Conservation (phyloP, 2,113 vertebrate species). For the Toxotes jaculatrix region DNA sequence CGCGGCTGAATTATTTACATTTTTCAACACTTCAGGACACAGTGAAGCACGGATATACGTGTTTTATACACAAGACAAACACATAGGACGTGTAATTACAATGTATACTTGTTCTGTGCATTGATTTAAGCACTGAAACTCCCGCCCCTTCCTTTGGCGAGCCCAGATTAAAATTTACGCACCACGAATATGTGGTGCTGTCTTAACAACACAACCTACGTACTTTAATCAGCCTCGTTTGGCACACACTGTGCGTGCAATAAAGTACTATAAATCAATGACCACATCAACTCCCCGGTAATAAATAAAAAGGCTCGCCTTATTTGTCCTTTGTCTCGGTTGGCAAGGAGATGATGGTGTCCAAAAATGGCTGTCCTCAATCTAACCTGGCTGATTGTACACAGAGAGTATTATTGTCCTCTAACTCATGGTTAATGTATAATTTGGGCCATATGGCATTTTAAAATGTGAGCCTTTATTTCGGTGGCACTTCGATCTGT, state of each 20-base stretch:
- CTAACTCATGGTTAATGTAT: slow-evolving; percentile 91
- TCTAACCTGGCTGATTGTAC: slow-evolving; percentile 73
- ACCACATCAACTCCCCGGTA: slow-evolving; percentile 39
- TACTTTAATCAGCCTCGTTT: slow-evolving; percentile 58
- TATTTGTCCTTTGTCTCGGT: slow-evolving; percentile 77
- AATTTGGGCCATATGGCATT: slow-evolving; percentile 95
- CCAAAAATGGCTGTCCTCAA: slow-evolving; percentile 72
- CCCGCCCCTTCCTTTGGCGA: slow-evolving; percentile 21
- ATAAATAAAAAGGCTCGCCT: slow-evolving; percentile 71
- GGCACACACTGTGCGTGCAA: slow-evolving; percentile 46
- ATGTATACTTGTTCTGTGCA: background rate
- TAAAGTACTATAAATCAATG: slow-evolving; percentile 70
- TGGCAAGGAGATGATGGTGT: slow-evolving; percentile 85
- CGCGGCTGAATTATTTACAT: slow-evolving; percentile 64
- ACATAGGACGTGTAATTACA: background rate
- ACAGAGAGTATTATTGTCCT: slow-evolving; percentile 79
- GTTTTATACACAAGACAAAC: slow-evolving; percentile 6
- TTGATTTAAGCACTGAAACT: slow-evolving; percentile 8
- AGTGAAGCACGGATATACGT: background rate
- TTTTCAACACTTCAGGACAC: slow-evolving; percentile 21
- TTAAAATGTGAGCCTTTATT: slow-evolving; percentile 86
- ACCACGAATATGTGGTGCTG: slow-evolving; percentile 35
- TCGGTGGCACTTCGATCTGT: slow-evolving; percentile 85
- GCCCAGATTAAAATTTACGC: slow-evolving; percentile 77
- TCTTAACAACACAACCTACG: slow-evolving; percentile 28